A percentile compares a stretch with the other conserved stretches of the same genome.
Conservation (phyloP, 2,113 vertebrate genomes). For the Vidua macroura region DNA sequence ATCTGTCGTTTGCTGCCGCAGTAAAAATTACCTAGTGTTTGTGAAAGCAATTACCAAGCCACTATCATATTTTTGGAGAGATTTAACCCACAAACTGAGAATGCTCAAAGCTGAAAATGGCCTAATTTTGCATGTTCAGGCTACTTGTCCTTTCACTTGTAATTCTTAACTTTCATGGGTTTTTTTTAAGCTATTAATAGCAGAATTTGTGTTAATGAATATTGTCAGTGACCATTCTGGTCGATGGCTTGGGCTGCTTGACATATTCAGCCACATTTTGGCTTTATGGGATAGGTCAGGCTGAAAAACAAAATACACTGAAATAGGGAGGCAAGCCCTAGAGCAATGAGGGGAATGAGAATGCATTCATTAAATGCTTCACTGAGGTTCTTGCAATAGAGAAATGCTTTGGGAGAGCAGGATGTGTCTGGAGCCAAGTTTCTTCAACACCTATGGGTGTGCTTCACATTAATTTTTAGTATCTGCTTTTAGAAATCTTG, state of each 20-base stretch:
- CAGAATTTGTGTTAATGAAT: background rate
- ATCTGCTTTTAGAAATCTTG: slow-evolving; percentile 9
- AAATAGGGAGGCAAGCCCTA: background rate
- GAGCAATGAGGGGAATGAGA: background rate
- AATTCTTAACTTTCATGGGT: background rate
- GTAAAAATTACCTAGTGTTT: background rate
- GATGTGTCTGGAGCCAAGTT: background rate
- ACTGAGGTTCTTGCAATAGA: background rate
- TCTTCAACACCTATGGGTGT: background rate
- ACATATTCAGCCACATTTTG: background rate
- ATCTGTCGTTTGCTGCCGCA: background rate
- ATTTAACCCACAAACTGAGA: background rate
- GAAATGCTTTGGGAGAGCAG: background rate
- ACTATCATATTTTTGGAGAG: rapidly evolving
- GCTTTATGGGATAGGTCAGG: background rate
- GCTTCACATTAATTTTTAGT: background rate
- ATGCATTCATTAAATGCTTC: background rate
- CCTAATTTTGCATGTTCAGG: background rate
- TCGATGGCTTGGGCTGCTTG: background rate
- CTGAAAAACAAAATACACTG: background rate
- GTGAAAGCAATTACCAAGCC: background rate
- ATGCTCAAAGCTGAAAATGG: background rate
- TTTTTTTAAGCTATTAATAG: background rate
- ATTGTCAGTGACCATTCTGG: background rate
- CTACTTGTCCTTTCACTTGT: background rate